Evolutionary conservation across 2,888 invertebrate genomes (phyloP).

Genomic region (Rhingia campestris): DNA sequence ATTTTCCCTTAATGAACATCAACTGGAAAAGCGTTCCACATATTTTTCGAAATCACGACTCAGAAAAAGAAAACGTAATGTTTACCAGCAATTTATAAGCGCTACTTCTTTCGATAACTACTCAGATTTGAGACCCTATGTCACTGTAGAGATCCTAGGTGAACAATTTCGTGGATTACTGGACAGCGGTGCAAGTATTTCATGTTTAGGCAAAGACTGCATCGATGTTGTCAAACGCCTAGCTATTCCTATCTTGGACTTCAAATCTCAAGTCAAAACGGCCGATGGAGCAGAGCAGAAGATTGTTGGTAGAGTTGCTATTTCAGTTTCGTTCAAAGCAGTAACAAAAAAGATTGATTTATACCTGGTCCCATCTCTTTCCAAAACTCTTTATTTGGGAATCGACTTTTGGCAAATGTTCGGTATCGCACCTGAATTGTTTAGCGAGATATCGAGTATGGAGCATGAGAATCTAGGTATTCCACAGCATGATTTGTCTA

Average conservation of each 20-base stretch:
- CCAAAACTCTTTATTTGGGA: slow-evolving; percentile 48
- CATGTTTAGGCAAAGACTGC: background rate
- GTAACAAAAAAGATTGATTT: background rate
- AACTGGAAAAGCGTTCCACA: background rate
- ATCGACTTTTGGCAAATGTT: too few species aligned
- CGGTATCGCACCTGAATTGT: too few species aligned
- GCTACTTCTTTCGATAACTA: background rate
- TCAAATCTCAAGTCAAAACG: background rate
- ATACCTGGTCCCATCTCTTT: slow-evolving; percentile 44
- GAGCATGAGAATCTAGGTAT: too few species aligned
- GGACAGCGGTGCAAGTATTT: background rate
- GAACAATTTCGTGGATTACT: background rate
- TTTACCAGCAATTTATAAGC: background rate
- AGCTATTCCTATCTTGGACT: background rate
- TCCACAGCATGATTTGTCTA: too few species aligned
- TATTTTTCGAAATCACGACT: background rate
- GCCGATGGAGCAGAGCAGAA: background rate
- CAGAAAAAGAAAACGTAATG: background rate
- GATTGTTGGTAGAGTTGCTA: background rate
- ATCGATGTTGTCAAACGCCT: background rate
- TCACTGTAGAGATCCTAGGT: background rate
- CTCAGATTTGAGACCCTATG: background rate
- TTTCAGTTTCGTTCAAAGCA: background rate
- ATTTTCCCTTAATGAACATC: background rate
- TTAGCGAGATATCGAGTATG: too few species aligned